Conservation (phyloP, 2,113 vertebrate genomes). For the Sinocyclocheilus maitianheensis region DNA sequence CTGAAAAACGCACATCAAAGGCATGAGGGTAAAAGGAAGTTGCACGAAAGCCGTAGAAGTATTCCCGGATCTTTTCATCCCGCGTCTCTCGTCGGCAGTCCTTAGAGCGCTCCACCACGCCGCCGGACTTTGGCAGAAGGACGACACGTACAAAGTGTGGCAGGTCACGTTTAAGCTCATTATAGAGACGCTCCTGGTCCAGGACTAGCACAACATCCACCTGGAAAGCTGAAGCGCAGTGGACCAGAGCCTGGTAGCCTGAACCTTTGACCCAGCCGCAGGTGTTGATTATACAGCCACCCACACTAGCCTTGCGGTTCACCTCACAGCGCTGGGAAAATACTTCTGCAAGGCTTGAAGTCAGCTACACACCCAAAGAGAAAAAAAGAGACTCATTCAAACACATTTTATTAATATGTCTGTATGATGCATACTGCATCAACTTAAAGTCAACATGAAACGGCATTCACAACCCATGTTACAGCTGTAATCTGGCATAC, state of each 20-base stretch:
- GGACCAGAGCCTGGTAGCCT: slow-evolving; percentile 95
- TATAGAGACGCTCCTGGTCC: slow-evolving; percentile 97
- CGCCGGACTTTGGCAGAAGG: slow-evolving; percentile 92
- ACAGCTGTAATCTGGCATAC: too few relatives aligned
- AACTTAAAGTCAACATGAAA: background rate
- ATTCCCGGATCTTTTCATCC: slow-evolving; percentile 93
- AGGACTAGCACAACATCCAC: slow-evolving; percentile 96
- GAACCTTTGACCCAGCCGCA: slow-evolving; percentile 98
- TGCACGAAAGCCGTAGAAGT: slow-evolving; percentile 95
- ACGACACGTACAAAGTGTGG: slow-evolving; percentile 94
- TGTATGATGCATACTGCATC: background rate
- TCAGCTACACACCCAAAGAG: slow-evolving; percentile 77
- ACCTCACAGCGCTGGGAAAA: slow-evolving; percentile 96
- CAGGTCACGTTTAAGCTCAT: slow-evolving; percentile 92
- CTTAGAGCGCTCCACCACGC: slow-evolving; percentile 93
- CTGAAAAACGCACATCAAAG: slow-evolving; percentile 95
- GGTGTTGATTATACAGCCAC: slow-evolving; percentile 97
- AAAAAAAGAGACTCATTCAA: background rate
- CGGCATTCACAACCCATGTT: too few relatives aligned
- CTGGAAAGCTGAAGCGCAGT: slow-evolving; percentile 94
- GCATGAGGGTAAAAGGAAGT: slow-evolving; percentile 92
- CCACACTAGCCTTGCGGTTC: slow-evolving; percentile 91
- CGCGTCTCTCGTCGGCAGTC: slow-evolving; percentile 90
- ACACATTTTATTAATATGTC: background rate
- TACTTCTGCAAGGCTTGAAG: slow-evolving; percentile 89